phyloP scores from a whole-genome alignment of 1,140 invertebrate genomes.

The Saxidomus purpurata region DNA sequence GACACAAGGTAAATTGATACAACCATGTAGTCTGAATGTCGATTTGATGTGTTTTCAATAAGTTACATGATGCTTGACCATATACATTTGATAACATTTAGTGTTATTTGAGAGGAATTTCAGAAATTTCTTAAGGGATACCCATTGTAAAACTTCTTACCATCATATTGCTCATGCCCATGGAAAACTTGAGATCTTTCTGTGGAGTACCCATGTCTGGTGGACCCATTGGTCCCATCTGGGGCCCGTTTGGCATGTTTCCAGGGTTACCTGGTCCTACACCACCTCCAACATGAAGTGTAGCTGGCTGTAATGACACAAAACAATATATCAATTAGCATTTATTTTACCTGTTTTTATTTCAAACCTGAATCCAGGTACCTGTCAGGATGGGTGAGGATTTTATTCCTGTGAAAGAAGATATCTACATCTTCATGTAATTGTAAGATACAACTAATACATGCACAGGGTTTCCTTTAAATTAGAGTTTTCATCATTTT shows the following conservation, averaged over 20 bases:
- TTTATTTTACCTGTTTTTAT: background rate
- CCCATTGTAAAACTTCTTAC: conserved; percentile 60
- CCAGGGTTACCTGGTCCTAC: conserved; percentile 68
- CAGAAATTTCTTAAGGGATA: no score
- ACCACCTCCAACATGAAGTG: conserved; percentile 71
- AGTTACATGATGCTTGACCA: no score
- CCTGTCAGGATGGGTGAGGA: background rate
- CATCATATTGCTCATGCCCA: conserved; percentile 71
- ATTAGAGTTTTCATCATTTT: no score
- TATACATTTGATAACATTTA: no score
- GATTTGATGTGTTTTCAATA: no score
- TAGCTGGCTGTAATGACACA: conserved; percentile 72
- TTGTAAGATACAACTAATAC: no score
- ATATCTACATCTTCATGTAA: no score
- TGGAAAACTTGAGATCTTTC: conserved; percentile 70
- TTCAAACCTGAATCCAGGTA: background rate
- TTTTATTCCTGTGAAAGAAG: no score
- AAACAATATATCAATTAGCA: background rate
- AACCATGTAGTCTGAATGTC: no score
- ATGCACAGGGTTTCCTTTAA: no score
- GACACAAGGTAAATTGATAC: no score
- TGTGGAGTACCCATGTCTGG: conserved; percentile 74
- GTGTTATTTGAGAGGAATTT: no score
- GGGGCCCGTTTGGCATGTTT: conserved; percentile 53
- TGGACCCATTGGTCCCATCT: conserved; percentile 68